phyloP scores from a whole-genome alignment of 2,888 invertebrate species.

The Clanis bilineata region DNA sequence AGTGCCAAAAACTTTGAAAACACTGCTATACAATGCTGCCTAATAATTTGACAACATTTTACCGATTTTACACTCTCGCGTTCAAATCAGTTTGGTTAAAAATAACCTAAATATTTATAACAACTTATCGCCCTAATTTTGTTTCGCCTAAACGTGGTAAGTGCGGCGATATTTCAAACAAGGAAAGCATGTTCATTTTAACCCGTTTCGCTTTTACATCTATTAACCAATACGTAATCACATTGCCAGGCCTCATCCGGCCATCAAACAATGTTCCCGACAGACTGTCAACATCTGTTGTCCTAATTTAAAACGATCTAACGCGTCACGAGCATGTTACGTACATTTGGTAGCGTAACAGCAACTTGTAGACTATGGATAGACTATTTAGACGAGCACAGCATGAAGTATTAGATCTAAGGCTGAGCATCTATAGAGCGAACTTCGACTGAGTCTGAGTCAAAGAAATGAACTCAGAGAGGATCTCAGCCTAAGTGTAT shows the following conservation, averaged over 20 bases:
- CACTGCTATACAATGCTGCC: no score
- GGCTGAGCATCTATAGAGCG: no score
- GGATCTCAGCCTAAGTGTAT: no score
- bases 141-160: background rate
- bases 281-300: conserved; percentile 75
- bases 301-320: conserved; percentile 66
- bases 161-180: conserved; percentile 5
- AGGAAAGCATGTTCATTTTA: conserved; percentile 5
- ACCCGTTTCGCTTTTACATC: conserved; percentile 33
- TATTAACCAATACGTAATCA: conserved; percentile 65
- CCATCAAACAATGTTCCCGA: conserved; percentile 59
- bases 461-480: no score
- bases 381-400: background rate
- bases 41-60: background rate
- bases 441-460: no score
- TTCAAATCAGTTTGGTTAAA: background rate
- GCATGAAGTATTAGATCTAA: background rate
- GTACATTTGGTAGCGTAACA: conserved; percentile 17
- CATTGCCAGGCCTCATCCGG: conserved; percentile 63
- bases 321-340: conserved; percentile 38
- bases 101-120: background rate
- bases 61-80: background rate
- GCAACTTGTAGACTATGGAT: background rate
- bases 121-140: background rate
- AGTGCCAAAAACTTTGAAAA: no score